Evolutionary conservation across 1,140 invertebrate species (phyloP), one percentile per base, ranked within the genome.

Genomic region (Drosophila takahashii): DNA sequence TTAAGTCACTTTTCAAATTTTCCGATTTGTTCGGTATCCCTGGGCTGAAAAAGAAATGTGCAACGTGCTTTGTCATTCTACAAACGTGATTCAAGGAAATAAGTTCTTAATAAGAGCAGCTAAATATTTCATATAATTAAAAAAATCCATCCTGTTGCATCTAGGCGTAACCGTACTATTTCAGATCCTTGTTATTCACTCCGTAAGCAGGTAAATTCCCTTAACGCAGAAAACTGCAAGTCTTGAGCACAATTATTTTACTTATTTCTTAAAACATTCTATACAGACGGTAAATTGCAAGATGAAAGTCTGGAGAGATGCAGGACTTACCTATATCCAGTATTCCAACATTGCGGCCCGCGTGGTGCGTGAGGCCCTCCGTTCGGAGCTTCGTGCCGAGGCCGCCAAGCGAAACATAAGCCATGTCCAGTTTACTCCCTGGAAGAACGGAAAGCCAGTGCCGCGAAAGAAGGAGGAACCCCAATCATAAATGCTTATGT

Each of bases 331-430:
- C n/a, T 51, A 51, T 16, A 51, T 51, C 48, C 48, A 51, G 0
- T 51, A 34, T 18, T 51, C 48, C 10, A 51, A 51, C 48, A 51
- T 51, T 34, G 48, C 48, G 4, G 48, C 48, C 48, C 48, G 29
- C 0, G 48, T 51, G 6, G 48, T 51, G n/a, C 48, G 48, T 7
- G 27, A 51, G 9, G 29, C 48, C 9, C 48, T 51, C 0, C 48
- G 48, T 6, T 9, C 15, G 15, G 48, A 51, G 29, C 6, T 51
- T 0, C 48, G 48, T 18, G 48, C 48, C 1, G 29, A 16, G 5
- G 48, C 48, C n/a, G 48, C 48, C 15, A 51, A 34, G 29, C 29
- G 48, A 3, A 16, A 51, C 29, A n/a, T 51, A 3, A 51, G 48
- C 29, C 29, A 34, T 51, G 48, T 51, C 15, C 9, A 18, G 29